Conservation (phyloP, 2,113 vertebrate genomes). For the Plecturocebus donacophilus region DNA sequence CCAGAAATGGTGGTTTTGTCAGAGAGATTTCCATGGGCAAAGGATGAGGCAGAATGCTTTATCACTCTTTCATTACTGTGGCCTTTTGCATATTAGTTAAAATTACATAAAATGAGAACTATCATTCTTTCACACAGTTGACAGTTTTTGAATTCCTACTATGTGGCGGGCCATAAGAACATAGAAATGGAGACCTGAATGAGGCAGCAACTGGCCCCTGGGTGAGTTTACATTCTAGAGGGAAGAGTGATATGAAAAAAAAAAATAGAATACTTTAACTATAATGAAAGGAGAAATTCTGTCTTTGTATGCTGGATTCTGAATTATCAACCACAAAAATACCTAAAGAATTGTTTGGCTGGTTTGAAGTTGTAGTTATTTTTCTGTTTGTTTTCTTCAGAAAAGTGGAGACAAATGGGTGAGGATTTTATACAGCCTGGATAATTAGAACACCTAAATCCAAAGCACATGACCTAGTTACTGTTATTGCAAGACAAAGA, state of each 20-base stretch:
- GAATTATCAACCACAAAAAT: neutral
- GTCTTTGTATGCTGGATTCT: neutral
- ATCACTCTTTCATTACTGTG: conserved; percentile 1
- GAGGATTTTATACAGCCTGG: neutral
- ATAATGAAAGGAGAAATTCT: neutral
- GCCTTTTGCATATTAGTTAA: neutral
- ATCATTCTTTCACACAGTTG: neutral
- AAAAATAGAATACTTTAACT: neutral
- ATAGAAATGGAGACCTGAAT: neutral
- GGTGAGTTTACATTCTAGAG: neutral
- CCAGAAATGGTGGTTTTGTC: neutral
- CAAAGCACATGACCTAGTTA: neutral
- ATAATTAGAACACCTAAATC: neutral
- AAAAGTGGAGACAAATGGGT: neutral
- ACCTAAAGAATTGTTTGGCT: neutral
- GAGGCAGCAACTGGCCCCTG: fast-evolving
- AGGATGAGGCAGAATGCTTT: neutral
- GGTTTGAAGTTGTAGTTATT: neutral
- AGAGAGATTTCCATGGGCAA: neutral
- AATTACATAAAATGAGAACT: neutral
- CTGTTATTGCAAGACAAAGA: neutral
- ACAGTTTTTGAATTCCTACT: neutral
- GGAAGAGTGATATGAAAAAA: neutral
- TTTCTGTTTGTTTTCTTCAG: neutral
- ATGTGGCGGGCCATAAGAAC: neutral